These are phyloP conservation scores for Morelia viridis DNA, from an alignment of 2,797 vertebrate genomes.

Conservation along the genomic window DNA sequence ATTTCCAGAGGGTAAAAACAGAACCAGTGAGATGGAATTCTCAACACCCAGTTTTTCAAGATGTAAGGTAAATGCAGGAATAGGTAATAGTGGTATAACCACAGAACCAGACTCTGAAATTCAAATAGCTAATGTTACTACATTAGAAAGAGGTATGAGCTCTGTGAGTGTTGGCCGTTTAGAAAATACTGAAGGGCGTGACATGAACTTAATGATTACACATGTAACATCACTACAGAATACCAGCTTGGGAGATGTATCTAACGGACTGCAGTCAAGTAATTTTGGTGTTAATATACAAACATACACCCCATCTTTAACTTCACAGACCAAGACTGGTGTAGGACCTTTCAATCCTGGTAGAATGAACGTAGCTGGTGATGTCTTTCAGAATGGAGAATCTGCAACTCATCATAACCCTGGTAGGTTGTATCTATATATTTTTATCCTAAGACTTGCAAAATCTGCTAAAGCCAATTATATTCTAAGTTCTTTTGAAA, in stretches of 20 bases:
- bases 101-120: constrained; percentile 97
- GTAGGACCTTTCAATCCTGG: constrained; percentile 94
- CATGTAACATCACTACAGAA: constrained; percentile 95
- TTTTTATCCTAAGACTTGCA: neutral
- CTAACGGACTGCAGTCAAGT: constrained; percentile 92
- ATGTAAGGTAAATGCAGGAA: constrained; percentile 81
- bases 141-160: constrained; percentile 81
- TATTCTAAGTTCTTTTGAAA: neutral
- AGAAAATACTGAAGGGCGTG: constrained; percentile 76
- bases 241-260: constrained; percentile 76
- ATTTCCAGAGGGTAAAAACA: constrained; percentile 77
- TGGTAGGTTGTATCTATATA: constrained; percentile 75
- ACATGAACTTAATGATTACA: constrained; percentile 97
- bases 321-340: constrained; percentile 81
- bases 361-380: constrained; percentile 84
- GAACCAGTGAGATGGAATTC: constrained; percentile 77
- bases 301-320: constrained; percentile 83
- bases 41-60: constrained; percentile 79
- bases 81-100: constrained; percentile 84
- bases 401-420: constrained; percentile 87
- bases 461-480: neutral
- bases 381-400: constrained; percentile 95
- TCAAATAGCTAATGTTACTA: constrained; percentile 95
- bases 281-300: constrained; percentile 81
- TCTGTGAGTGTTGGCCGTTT: constrained; percentile 73